Base-by-base conservation (phyloP, 1,140 invertebrate species). In the Anthonomus grandis region DNA sequence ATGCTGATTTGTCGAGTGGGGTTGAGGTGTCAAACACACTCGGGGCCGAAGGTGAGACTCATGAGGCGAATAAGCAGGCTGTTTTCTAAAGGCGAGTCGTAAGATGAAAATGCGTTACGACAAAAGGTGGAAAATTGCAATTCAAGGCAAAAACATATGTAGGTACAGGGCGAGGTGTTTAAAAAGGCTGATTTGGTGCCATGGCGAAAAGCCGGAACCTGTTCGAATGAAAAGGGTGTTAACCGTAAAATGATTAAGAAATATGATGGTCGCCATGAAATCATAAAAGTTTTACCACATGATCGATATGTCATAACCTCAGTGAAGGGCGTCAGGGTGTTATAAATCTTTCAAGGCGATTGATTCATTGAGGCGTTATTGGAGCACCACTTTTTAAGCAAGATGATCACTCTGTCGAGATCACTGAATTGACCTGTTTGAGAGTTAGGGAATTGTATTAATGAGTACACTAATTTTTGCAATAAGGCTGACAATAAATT, bases 241-340 rank as follows among this genome's bases (percentile, higher is more conserved):
- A 58, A 38, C 44, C 15, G 45, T 17, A 58, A 58, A 42, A 15
- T 58, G 19, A 45, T 13, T 9, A 51, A 52, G n/a, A 41, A 52
- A 19, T 57, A 23, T 31, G 55, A 41, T 24, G 55, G 55, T 4
- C 55, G 25, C 3, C 51, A 52, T 23, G 12, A 17, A 13, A 17
- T 57, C 12, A 15, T n/a, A 4, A 52, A 50, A 37, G 34, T 34
- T 10, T 17, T 44, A 21, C 48, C n/a, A 6, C 21, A 44, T 17
- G 39, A 42, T 34, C 22, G 27, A 12, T 58, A 53, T 15, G 37
- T 52, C 3, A 58, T 54, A n/a, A 45, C 21, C 8, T 9, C 51
- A 17, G 38, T 54, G 12, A 42, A 54, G 24, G 51, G 51, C 6
- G 23, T 54, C 15, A 54, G 39, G 37, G 39, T n/a, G n/a, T n/a